Evolutionary conservation across 2,113 vertebrate genomes (phyloP).

Genomic region (Antechinus stuartii): DNA sequence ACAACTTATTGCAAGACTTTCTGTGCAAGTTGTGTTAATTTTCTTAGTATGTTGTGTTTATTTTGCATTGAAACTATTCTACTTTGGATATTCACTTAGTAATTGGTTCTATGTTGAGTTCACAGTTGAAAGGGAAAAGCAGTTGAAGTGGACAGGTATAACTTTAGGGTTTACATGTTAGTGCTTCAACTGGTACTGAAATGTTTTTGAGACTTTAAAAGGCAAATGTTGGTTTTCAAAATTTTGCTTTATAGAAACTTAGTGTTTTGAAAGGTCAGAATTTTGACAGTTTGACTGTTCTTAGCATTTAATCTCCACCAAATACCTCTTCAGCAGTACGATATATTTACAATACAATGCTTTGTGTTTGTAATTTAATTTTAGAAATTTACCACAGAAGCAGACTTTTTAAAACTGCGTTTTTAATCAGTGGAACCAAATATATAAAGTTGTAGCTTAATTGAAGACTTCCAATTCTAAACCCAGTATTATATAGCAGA

Average conservation of each 20-base stretch:
- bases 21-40: slow-evolving; percentile 65
- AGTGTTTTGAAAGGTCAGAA: slow-evolving; percentile 73
- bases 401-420: slow-evolving; percentile 80
- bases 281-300: slow-evolving; percentile 79
- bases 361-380: slow-evolving; percentile 73
- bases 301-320: slow-evolving; percentile 70
- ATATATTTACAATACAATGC: slow-evolving; percentile 64
- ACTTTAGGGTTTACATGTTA: slow-evolving; percentile 68
- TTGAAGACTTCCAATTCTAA: slow-evolving; percentile 77
- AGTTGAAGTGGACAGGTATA: slow-evolving; percentile 61
- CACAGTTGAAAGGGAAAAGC: slow-evolving; percentile 64
- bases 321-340: slow-evolving; percentile 60
- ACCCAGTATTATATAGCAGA: slow-evolving; percentile 71
- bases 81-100: slow-evolving; percentile 69
- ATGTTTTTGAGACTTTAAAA: slow-evolving; percentile 68
- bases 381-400: slow-evolving; percentile 79
- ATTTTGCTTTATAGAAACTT: slow-evolving; percentile 55
- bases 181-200: slow-evolving; percentile 60
- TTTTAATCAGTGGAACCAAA: slow-evolving; percentile 85
- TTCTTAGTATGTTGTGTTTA: slow-evolving; percentile 61
- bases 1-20: slow-evolving; percentile 62
- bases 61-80: slow-evolving; percentile 64
- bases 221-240: slow-evolving; percentile 60
- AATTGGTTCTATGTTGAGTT: slow-evolving; percentile 71
- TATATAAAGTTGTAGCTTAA: slow-evolving; percentile 70